These are phyloP conservation scores for Sciurus vulgaris DNA, from an alignment of 2,797 vertebrate genomes.

Conservation along the genomic window DNA sequence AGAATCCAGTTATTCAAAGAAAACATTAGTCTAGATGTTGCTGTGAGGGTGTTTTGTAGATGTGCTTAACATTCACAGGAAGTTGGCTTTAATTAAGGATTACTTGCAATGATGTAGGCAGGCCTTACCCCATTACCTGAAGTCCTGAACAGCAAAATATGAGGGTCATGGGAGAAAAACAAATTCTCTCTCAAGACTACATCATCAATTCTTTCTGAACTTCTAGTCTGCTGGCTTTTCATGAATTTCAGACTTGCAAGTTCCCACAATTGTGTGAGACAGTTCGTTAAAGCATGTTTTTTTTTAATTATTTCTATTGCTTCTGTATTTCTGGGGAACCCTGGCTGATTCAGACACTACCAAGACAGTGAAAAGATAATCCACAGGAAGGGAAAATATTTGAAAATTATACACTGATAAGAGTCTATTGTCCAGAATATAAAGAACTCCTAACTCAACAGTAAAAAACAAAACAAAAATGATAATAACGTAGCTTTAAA, in stretches of 20 bases:
- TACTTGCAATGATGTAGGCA: background rate
- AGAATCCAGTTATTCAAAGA: background rate
- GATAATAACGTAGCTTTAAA: background rate
- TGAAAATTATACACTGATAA: background rate
- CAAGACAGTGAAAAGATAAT: background rate
- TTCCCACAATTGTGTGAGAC: background rate
- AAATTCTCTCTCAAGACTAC: background rate
- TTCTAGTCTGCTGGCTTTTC: background rate
- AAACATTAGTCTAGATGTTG: background rate
- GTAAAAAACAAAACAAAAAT: background rate
- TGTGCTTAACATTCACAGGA: background rate
- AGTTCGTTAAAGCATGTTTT: background rate
- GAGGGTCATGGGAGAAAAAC: background rate
- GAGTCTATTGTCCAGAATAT: background rate
- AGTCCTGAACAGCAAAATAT: background rate
- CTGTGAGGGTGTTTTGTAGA: background rate
- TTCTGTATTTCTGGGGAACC: background rate
- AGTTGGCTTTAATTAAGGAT: background rate
- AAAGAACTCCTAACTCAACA: background rate
- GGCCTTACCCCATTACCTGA: background rate
- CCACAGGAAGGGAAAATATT: background rate
- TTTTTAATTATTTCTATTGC: background rate
- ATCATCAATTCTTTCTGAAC: background rate
- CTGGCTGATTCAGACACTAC: background rate
- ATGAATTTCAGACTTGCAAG: background rate